Base-by-base conservation (phyloP, 1,140 invertebrate species). In the Colletes latitarsis region DNA sequence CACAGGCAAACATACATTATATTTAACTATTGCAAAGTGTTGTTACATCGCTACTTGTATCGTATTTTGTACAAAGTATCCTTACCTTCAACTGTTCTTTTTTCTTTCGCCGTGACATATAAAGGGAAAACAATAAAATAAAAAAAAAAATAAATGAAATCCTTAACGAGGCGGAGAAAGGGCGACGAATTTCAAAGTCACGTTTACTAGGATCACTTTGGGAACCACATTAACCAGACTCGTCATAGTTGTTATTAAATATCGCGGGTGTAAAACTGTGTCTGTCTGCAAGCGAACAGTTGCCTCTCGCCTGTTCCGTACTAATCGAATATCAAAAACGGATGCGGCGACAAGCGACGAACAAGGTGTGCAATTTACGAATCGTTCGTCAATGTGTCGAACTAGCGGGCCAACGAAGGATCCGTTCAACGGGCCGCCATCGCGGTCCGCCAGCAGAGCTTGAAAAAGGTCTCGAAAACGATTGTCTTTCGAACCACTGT, bases 1-100 rank as follows among this genome's bases (percentile, higher is more conserved):
- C 46, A 84, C 30, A 75, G 62, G 76, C 53, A 78, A 77, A 85
- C 68, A 88, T 52, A 89, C 84, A 90, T 82, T 90, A 87, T 92
- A 93, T 92, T 91, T 92, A 91, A 92, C 88, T 92, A 92, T 92
- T 90, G 92, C 91, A 93, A 92, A 92, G 88, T 90, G 90, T 93
- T 93, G 91, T 93, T 93, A 92, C 88, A 92, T 92, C 89, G 91
- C 92, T 93, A 93, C 90, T 92, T 92, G 88, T 89, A 92, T 93
- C 88, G 90, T 91, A 92, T 93, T 92, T 93, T 93, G 92, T 93
- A 93, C 91, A 93, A 92, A 93, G 84, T 92, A 92, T 91, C 90
- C 88, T 90, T 86, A 92, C 73, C 81, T 90, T 91, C 89, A 88
- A 88, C 85, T 85, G 66, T 78, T 80, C 53, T 69, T 90, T 90